phyloP scores from a whole-genome alignment of 2,113 vertebrate genomes.

The Tetraodon nigroviridis region DNA sequence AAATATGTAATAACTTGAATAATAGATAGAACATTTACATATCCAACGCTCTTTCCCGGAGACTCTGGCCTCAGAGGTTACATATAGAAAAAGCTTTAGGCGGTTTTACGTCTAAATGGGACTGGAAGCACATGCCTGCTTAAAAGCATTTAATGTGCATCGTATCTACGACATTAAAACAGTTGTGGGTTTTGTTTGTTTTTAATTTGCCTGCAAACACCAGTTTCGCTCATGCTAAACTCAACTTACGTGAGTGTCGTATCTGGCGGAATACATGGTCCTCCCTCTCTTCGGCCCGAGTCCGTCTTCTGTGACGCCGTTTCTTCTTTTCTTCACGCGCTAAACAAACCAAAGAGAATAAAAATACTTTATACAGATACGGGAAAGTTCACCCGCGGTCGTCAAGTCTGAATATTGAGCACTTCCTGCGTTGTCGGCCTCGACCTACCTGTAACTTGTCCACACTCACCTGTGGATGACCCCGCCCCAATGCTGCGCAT shows the following conservation, averaged over 20 bases:
- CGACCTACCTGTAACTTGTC: no score
- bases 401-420: not conserved
- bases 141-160: not conserved
- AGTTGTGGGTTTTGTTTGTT: no score
- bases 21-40: conserved; percentile 25
- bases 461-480: not conserved
- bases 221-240: no score
- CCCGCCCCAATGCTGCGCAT: conserved; percentile 34
- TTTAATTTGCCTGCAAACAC: no score
- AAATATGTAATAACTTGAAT: conserved; percentile 20
- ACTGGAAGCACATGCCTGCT: conserved; percentile 8
- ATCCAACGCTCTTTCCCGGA: conserved; percentile 8
- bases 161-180: not conserved
- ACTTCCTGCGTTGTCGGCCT: not conserved
- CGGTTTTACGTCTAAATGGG: conserved; percentile 17
- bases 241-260: conserved; percentile 52
- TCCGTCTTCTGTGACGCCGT: not conserved
- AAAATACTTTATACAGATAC: not conserved
- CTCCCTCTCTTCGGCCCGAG: not conserved
- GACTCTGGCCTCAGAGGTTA: conserved; percentile 13
- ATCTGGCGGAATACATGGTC: conserved; percentile 56
- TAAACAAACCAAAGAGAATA: not conserved
- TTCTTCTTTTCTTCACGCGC: not conserved
- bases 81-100: conserved; percentile 13
- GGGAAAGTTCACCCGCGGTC: no score